Conservation (phyloP, 2,113 vertebrate genomes). For the Scalopus aquaticus region DNA sequence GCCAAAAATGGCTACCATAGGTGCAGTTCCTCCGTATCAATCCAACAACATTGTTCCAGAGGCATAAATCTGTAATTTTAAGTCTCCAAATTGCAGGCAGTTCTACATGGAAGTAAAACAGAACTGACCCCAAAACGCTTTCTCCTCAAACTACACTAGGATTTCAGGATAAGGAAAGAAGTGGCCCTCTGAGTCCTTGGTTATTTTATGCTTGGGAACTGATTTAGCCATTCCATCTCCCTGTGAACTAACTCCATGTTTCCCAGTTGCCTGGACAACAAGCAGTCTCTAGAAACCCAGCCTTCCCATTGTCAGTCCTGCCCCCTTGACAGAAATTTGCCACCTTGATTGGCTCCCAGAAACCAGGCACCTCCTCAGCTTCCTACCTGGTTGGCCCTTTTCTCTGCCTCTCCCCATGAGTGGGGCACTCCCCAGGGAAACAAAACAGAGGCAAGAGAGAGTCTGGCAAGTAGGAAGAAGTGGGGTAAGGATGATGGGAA, state of each 20-base stretch:
- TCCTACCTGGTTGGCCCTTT: slow-evolving; percentile 1
- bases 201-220: background rate
- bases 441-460: background rate
- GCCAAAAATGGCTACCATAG: background rate
- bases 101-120: background rate
- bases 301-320: background rate
- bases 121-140: background rate
- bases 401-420: background rate
- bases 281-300: background rate
- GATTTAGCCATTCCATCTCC: background rate
- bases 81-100: background rate
- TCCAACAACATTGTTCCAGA: background rate
- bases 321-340: background rate
- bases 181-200: background rate
- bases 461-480: background rate
- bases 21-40: background rate
- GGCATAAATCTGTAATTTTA: background rate
- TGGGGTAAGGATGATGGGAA: background rate
- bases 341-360: slow-evolving; percentile 46
- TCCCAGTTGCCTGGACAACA: slow-evolving; percentile 56
- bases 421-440: background rate
- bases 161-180: background rate
- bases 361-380: background rate
- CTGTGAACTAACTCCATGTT: slow-evolving; percentile 1
- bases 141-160: background rate